Evolutionary conservation across 2,113 vertebrate species (phyloP).

Genomic region (Vulpes lagopus): DNA sequence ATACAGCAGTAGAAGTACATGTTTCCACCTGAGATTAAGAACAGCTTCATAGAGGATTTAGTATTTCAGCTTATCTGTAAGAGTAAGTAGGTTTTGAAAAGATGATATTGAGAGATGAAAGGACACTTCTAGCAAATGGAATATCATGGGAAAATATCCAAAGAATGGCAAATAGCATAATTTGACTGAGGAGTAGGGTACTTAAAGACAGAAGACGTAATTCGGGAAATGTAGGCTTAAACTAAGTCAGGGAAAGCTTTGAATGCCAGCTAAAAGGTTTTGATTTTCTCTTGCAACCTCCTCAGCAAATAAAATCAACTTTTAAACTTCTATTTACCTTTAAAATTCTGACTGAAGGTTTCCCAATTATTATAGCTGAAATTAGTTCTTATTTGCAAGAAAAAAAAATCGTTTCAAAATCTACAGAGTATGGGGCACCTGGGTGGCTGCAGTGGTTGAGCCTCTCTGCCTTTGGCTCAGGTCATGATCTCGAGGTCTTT

Average conservation of each 20-base stretch:
- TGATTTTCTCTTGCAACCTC: conserved; percentile 16
- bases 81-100: background rate
- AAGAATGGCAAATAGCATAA: background rate
- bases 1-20: background rate
- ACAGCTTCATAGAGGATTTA: background rate
- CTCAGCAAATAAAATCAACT: conserved; percentile 45
- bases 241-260: background rate
- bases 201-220: background rate
- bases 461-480: too few species aligned
- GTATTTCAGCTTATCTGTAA: background rate
- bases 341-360: conserved; percentile 1
- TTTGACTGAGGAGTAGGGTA: accelerated
- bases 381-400: background rate
- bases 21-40: background rate
- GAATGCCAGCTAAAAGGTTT: background rate
- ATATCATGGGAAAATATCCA: background rate
- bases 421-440: background rate
- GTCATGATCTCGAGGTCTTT: too few species aligned
- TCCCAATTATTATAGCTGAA: background rate
- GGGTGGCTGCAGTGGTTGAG: too few species aligned
- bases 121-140: background rate
- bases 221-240: background rate
- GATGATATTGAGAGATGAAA: background rate
- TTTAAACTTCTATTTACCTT: background rate
- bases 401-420: background rate